Base-by-base conservation (phyloP, 2,113 vertebrate genomes). In the Hippolais icterina region DNA sequence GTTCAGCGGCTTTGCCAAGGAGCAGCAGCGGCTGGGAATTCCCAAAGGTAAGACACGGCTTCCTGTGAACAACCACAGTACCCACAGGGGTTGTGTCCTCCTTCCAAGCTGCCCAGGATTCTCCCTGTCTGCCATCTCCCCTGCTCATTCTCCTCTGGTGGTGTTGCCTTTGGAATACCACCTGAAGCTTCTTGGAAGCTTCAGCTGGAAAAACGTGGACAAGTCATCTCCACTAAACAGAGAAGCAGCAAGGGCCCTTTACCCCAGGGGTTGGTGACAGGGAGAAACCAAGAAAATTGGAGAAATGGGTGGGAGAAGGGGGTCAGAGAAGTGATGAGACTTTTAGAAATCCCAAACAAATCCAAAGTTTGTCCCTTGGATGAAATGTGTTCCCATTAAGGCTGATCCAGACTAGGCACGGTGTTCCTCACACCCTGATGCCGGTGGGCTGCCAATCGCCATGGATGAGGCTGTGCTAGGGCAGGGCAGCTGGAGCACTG, bases 1-100 rank as follows among this genome's bases (percentile, higher is more conserved):
- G 4, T 99, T 99, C 97, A 99, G 99, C 3, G 99, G 99, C 90
- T 99, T 99, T 50, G 98, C 99, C 28, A 99, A 99, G 97, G 99
- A 99, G 65, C 99, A 99, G 76, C 99, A 99, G 90, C 97, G 99
- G 41, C 98, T 99, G 90, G 99, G 98, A 82, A 99, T 99, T 86
- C 99, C 99, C 79, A 99, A 99, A 99, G 99, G 99, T 99, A 98
- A 59, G 89, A 9, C 12, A 0, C 3, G 24, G n/a, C 15, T 54
- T 46, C 69, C 77, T 15, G 4, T 3, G 35, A 41, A 27, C 6
- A 9, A 2, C 37, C 0, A 4, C 5, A 8, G 64, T 1, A 15
- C 42, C 18, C 50, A 9, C 28, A 23, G 87, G 27, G 47, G 2
- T 2, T 1, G 5, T n/a, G 29, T 41, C 61, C 87, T 86, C 63